Evolutionary conservation across 2,797 vertebrate genomes (phyloP).

Genomic region (Pyrocephalus nanus): DNA sequence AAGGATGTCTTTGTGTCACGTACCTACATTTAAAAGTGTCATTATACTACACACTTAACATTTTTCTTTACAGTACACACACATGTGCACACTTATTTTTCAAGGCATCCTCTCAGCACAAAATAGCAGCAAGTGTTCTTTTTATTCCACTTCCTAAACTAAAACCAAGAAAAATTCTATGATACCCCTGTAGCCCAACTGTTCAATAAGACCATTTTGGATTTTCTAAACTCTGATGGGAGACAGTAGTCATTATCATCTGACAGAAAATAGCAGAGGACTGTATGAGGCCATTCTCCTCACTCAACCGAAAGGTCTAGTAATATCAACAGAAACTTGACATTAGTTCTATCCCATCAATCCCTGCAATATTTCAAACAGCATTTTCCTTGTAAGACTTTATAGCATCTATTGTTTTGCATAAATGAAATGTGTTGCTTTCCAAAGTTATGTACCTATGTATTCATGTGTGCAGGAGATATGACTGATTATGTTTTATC

Average conservation of each 20-base stretch:
- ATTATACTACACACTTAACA: not conserved
- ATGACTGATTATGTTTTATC: not conserved
- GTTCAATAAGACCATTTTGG: not conserved
- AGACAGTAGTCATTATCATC: not conserved
- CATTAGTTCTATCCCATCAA: not conserved
- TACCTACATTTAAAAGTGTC: not conserved
- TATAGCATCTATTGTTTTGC: not conserved
- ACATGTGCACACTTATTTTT: not conserved
- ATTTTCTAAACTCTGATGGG: not conserved
- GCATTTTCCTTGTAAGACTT: not conserved
- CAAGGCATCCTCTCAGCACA: slow-evolving; percentile 7
- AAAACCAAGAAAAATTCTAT: not conserved
- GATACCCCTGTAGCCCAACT: not conserved
- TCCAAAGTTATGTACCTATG: not conserved
- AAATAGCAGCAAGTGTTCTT: slow-evolving; percentile 17
- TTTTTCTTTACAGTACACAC: not conserved
- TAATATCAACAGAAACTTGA: not conserved
- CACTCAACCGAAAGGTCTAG: not conserved
- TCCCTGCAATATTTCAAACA: not conserved
- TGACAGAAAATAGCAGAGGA: not conserved
- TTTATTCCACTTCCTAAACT: not conserved
- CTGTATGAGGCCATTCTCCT: not conserved
- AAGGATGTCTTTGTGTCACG: not conserved
- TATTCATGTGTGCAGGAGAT: not conserved
- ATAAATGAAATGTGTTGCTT: not conserved